Percentiles rank a stretch among this genome's conserved stretches.
These are phyloP conservation scores for Mesembrinibis cayennensis DNA, from an alignment of 2,113 vertebrate species.

Conservation along the genomic window DNA sequence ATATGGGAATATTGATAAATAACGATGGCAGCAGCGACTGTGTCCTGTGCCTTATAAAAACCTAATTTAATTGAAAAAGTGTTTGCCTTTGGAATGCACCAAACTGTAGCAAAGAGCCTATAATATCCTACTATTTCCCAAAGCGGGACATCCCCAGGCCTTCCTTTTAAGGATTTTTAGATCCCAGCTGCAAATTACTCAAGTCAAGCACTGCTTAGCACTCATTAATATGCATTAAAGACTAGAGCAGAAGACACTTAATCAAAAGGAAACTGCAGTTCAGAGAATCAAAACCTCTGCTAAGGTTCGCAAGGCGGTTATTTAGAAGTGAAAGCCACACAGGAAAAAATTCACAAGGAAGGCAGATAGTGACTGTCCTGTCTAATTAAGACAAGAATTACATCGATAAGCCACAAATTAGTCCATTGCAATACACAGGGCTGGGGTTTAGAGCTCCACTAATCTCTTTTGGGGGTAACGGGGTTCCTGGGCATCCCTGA, in stretches of 20 bases:
- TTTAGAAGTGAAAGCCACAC: not conserved
- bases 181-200: constrained; percentile 37
- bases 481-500: not conserved
- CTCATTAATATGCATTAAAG: constrained; percentile 48
- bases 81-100: constrained; percentile 8
- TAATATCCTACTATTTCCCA: not conserved
- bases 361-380: not conserved
- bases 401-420: not conserved
- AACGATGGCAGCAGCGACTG: accelerated
- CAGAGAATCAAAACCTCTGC: constrained; percentile 32
- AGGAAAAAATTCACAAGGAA: not conserved
- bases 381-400: not conserved
- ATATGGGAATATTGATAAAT: not conserved
- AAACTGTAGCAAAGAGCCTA: not conserved
- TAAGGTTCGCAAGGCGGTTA: not conserved
- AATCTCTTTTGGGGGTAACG: not conserved
- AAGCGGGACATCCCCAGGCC: not conserved
- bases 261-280: constrained; percentile 43
- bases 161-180: not conserved
- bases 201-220: constrained; percentile 37
- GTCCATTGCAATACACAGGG: not conserved
- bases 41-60: not conserved
- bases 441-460: not conserved
- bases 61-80: not conserved
- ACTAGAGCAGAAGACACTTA: constrained; percentile 40